Percentiles rank a stretch among this genome's conserved stretches.
Conservation (phyloP, 2,888 invertebrate species). For the Neocrepidodera transversa region DNA sequence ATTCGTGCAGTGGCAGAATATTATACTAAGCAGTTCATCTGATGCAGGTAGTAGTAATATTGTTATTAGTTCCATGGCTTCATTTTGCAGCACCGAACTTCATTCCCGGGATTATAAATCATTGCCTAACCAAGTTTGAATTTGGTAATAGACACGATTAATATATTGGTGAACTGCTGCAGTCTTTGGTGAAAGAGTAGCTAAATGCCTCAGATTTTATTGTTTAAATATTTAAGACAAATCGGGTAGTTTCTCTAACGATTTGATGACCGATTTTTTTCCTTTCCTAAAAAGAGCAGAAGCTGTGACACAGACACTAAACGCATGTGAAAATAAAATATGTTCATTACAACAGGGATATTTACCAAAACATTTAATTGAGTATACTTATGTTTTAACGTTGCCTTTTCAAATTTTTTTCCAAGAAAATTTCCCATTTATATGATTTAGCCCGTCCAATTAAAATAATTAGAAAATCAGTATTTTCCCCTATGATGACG, state of each 20-base stretch:
- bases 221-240: slow-evolving; percentile 26
- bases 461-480: background rate
- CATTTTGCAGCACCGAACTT: slow-evolving; percentile 46
- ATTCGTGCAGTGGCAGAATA: slow-evolving; percentile 45
- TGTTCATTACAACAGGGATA: slow-evolving; percentile 40
- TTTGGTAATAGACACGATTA: no score
- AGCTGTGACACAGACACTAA: slow-evolving; percentile 49
- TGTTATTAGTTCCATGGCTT: slow-evolving; percentile 48
- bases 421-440: no score
- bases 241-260: slow-evolving; percentile 48
- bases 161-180: no score
- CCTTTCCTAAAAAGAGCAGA: slow-evolving; percentile 46
- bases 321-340: slow-evolving; percentile 36
- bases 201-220: slow-evolving; percentile 41
- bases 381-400: slow-evolving; percentile 48
- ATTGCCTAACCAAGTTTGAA: no score
- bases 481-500: background rate
- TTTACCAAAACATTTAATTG: slow-evolving; percentile 28
- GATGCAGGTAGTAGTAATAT: no score
- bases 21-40: no score
- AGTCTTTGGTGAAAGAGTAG: no score
- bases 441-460: background rate
- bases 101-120: no score
- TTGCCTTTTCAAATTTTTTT: slow-evolving; percentile 55
- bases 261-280: no score